Evolutionary conservation across 2,113 vertebrate species (phyloP), one percentile per base, ranked within the genome.

Genomic region (Psilopogon haemacephalus): DNA sequence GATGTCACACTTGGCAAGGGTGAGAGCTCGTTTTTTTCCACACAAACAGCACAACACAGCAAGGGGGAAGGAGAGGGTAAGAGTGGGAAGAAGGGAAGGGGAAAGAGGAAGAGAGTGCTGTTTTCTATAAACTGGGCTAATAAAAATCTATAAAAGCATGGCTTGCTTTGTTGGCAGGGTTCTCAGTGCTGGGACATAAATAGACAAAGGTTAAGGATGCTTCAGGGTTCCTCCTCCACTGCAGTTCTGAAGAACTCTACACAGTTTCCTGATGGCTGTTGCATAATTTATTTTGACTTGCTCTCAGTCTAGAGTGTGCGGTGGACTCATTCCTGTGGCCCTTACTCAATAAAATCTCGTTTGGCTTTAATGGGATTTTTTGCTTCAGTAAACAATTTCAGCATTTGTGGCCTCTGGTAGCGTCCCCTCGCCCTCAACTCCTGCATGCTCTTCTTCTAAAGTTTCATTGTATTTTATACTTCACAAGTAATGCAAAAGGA

Each of bases 1-100:
- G 97, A 98, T 97, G 97, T 98, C 98, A 98, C 94, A 84, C 94
- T 98, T 98, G 98, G 98, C 97, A 97, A 96, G 92, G 77, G 44
- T 0, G 0, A 59, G 76, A 95, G 75, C 89, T 90, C 15, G 32
- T 32, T 95, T 95, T 94, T 91, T 93, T 88, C 96, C 94, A 93
- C 93, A 89, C 95, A 97, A 97, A 97, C 91, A 97, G 97, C 94
- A 95, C 94, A 97, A 93, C 94, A 94, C 48, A 14, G 94, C 81
- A 80, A 94, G 94, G 88, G 68, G 62, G 77, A 94, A 91, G 84
- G 89, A 91, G 82, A 89, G 78, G 50, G 59, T 87, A 89, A 89
- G 12, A 21, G 54, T 91, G 84, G 78, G 78, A 87, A 89, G 84
- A 65, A 85, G 94, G 42, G 70, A 70, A 86, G 70, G 77, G 69